These are phyloP conservation scores for Oegoconia quadripuncta DNA, from an alignment of 2,888 invertebrate genomes.

Conservation along the genomic window DNA sequence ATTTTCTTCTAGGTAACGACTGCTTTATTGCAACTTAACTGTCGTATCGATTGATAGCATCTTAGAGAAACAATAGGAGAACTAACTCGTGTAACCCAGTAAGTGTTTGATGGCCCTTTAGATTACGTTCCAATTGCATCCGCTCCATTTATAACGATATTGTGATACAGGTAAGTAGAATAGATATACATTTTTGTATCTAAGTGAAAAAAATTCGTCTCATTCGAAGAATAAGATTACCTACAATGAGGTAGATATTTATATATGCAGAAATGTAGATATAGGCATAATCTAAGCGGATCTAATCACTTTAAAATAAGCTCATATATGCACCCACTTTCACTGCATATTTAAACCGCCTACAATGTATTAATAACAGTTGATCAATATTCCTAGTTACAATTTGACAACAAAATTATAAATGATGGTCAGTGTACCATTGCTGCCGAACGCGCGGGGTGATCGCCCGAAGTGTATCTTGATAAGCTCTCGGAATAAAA, in stretches of 20 bases:
- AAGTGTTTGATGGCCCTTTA: conserved; percentile 44
- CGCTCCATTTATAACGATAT: conserved; percentile 18
- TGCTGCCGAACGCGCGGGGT: conserved; percentile 22
- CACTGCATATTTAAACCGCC: conserved; percentile 23
- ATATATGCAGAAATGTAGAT: too few relatives aligned
- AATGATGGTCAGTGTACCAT: conserved; percentile 26
- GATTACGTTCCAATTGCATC: conserved; percentile 44
- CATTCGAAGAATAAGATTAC: too few relatives aligned
- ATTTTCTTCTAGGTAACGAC: too few relatives aligned
- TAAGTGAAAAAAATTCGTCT: too few relatives aligned
- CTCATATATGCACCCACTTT: too few relatives aligned
- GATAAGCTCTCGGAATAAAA: conserved; percentile 23
- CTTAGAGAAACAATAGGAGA: conserved; percentile 31
- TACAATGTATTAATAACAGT: conserved; percentile 36
- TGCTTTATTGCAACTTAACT: not conserved
- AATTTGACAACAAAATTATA: conserved; percentile 46
- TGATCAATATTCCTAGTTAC: conserved; percentile 38
- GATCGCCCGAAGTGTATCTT: conserved; percentile 22
- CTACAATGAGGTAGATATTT: too few relatives aligned
- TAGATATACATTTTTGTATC: too few relatives aligned
- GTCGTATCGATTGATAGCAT: conserved; percentile 25
- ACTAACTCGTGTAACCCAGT: conserved; percentile 37
- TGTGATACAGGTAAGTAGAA: too few relatives aligned
- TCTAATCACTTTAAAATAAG: conserved; percentile 10
- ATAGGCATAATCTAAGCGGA: not conserved